Conservation (phyloP, 2,888 invertebrate species). For the Oligia strigilis region DNA sequence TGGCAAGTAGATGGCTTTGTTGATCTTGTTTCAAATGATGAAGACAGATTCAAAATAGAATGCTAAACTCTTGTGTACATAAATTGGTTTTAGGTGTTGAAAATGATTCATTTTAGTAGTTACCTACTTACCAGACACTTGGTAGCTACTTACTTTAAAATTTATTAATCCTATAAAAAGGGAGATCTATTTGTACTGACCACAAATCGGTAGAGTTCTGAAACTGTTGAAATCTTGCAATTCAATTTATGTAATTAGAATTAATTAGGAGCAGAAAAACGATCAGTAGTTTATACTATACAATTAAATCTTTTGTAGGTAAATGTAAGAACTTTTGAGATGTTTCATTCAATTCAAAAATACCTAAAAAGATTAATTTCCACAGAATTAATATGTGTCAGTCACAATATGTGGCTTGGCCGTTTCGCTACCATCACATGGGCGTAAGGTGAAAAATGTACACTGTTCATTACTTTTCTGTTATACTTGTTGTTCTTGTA, state of each 20-base stretch:
- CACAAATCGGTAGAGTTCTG: not conserved
- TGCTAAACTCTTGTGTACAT: not conserved
- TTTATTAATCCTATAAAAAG: not conserved
- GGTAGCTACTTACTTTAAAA: not conserved
- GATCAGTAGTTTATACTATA: not conserved
- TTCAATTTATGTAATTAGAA: not conserved
- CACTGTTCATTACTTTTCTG: no score
- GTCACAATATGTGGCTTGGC: no score
- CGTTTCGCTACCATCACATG: no score
- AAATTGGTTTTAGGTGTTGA: not conserved
- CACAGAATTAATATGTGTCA: not conserved
- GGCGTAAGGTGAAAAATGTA: no score
- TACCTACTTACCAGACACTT: not conserved
- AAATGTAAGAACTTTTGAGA: not conserved
- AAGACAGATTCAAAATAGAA: not conserved
- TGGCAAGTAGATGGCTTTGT: not conserved
- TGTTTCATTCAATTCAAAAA: not conserved
- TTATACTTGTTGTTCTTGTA: no score
- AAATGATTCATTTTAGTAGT: no score
- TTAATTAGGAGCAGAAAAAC: not conserved
- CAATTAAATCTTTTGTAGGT: not conserved
- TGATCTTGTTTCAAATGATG: not conserved
- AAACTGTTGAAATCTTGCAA: constrained; percentile 1
- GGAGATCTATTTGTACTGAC: not conserved
- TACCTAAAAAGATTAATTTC: not conserved